A percentile compares a stretch with the other conserved stretches of the same genome.
phyloP scores from a whole-genome alignment of 2,888 invertebrate species.

The Cheilosia variabilis region DNA sequence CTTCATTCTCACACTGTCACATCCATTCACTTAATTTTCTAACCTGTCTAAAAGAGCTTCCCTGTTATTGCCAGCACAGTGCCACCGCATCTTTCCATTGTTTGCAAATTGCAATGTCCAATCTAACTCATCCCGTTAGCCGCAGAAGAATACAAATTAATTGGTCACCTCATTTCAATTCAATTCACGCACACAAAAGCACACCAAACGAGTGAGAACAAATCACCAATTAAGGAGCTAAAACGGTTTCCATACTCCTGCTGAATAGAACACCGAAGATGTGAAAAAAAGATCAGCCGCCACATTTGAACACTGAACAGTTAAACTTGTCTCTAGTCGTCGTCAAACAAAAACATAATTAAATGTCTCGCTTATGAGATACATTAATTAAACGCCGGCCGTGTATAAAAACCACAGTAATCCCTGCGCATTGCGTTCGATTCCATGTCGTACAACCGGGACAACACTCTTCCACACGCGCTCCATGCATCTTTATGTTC shows the following conservation, averaged over 20 bases:
- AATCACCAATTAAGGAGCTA: conserved; percentile 42
- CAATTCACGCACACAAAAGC: conserved; percentile 8
- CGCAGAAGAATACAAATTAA: conserved; percentile 49
- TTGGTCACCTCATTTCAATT: conserved; percentile 61
- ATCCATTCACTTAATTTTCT: too few species aligned
- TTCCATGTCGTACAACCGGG: conserved; percentile 63
- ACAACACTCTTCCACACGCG: conserved; percentile 31
- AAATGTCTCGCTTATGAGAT: conserved; percentile 70
- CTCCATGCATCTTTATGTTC: neutral
- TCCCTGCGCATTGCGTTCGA: conserved; percentile 60
- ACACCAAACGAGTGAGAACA: conserved; percentile 20
- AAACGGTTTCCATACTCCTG: conserved; percentile 13
- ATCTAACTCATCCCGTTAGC: conserved; percentile 48
- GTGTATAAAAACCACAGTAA: conserved; percentile 60
- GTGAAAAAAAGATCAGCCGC: conserved; percentile 8
- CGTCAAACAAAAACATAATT: conserved; percentile 58
- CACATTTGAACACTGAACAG: conserved; percentile 7
- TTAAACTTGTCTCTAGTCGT: conserved; percentile 1
- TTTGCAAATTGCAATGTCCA: neutral
- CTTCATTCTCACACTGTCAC: too few species aligned
- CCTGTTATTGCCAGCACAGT: too few species aligned
- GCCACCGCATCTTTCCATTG: neutral
- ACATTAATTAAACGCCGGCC: conserved; percentile 69
- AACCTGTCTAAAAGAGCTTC: too few species aligned
- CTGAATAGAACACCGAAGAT: conserved; percentile 3